These are phyloP conservation scores for Ptychoptera albimana DNA, from an alignment of 2,888 invertebrate genomes.

Conservation along the genomic window DNA sequence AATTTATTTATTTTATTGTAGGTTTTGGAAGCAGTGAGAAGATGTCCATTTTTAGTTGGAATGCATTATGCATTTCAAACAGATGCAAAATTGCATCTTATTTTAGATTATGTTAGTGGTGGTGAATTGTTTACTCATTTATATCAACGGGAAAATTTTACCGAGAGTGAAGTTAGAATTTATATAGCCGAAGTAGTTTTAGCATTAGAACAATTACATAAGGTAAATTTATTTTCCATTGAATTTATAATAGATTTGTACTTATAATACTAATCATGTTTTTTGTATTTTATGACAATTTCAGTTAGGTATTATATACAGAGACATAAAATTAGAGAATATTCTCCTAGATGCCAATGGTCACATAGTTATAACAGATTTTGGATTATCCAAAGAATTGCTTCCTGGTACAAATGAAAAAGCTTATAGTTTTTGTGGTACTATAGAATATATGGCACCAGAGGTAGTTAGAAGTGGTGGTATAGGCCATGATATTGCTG, in stretches of 20 bases:
- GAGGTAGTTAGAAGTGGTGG: conserved; percentile 66
- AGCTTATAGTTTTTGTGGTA: conserved; percentile 95
- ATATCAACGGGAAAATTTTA: conserved; percentile 85
- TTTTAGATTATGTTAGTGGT: conserved; percentile 96
- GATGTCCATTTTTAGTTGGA: conserved; percentile 91
- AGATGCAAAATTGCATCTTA: conserved; percentile 88
- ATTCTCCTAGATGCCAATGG: conserved; percentile 87
- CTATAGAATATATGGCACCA: conserved; percentile 97
- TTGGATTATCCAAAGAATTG: conserved; percentile 91
- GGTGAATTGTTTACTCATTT: conserved; percentile 96
- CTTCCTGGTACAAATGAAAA: conserved; percentile 48
- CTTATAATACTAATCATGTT: conserved; percentile 10
- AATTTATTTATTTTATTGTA: conserved; percentile 18
- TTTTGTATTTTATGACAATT: conserved; percentile 33
- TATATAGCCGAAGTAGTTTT: conserved; percentile 94
- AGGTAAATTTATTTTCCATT: conserved; percentile 42
- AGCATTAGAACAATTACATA: conserved; percentile 88
- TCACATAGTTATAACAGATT: conserved; percentile 93
- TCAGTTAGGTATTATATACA: conserved; percentile 84
- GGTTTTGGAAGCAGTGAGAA: conserved; percentile 87
- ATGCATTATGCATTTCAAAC: conserved; percentile 98
- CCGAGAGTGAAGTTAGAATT: conserved; percentile 75
- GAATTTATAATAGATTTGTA: conserved; percentile 18
- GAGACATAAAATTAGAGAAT: conserved; percentile 95
- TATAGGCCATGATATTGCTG: conserved; percentile 90